Percentiles rank a stretch among this genome's conserved stretches.
These are phyloP conservation scores for Aphis gossypii DNA, from an alignment of 1,140 invertebrate species.

Conservation along the genomic window DNA sequence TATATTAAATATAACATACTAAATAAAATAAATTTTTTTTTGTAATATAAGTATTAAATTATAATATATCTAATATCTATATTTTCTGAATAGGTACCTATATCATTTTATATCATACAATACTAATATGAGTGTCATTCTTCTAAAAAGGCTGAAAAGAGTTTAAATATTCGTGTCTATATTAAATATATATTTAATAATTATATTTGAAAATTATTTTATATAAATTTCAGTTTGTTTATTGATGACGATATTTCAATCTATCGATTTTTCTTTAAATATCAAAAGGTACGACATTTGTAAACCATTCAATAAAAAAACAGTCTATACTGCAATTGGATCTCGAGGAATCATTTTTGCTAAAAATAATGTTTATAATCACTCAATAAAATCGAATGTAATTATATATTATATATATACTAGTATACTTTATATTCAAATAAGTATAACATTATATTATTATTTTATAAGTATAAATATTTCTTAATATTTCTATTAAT, in stretches of 20 bases:
- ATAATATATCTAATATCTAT: too few species aligned
- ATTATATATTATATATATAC: background rate
- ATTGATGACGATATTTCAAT: conserved; percentile 25
- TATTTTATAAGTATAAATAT: background rate
- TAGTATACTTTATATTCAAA: too few species aligned
- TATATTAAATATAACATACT: too few species aligned
- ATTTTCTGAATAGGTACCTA: background rate
- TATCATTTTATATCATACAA: background rate
- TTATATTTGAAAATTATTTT: background rate
- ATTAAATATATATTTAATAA: background rate
- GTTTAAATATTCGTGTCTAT: background rate
- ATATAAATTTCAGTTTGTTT: conserved; percentile 11
- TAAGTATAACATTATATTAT: background rate
- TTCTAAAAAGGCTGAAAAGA: background rate
- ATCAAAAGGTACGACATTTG: conserved; percentile 42
- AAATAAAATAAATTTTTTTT: too few species aligned
- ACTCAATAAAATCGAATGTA: background rate
- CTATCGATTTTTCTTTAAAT: background rate
- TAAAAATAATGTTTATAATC: background rate
- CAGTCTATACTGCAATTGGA: conserved; percentile 8
- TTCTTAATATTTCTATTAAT: background rate
- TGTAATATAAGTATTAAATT: too few species aligned
- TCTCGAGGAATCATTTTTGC: conserved; percentile 24
- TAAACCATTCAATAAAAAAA: conserved; percentile 29
- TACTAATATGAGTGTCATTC: background rate